Base-by-base conservation (phyloP, 2,888 invertebrate genomes). In the Siphlonurus alternatus region DNA sequence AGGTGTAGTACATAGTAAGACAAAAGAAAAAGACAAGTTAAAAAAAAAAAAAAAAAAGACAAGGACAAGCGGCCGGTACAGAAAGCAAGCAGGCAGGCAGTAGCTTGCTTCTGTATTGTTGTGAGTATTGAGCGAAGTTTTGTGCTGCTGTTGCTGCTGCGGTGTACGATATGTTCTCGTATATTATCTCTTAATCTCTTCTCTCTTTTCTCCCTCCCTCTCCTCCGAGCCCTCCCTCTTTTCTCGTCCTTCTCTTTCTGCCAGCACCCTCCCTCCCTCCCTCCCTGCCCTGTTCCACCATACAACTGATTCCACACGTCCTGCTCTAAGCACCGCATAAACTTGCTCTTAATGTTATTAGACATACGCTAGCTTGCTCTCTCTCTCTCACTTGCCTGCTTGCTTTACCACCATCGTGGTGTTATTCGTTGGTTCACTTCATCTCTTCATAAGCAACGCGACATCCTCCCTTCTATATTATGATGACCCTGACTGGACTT, bases 111-210 rank as follows among this genome's bases (percentile, higher is more conserved):
- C 7, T 38, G 38, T 38, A 38, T 38, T 38, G 38, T 38, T 38
- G 38, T 38, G 38, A 38, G 38, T 38, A 38, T 38, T 38, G 38
- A 38, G 38, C 38, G 38, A 38, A 38, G 38, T 38, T 38, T 38
- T 15, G 19, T n/a, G 22, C 56, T 22, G 56, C 56, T n/a, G 56
- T n/a, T n/a, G n/a, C 56, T 56, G 56, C 56, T 38, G 38, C 38
- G 38, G 38, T 38, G 38, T 38, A 38, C 38, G 38, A 38, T 38
- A 38, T 38, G 38, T 56, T n/a, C 56, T 56, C 56, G 56, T 56
- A n/a, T 22, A 56, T 56, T 56, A 56, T 56, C 56, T 56, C 56
- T 56, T 56, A 56, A 56, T 56, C 56, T 56, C 56, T 56, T 38
- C 56, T 56, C 56, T 56, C 56, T 56, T 22, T 56, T n/a, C 56